phyloP scores from a whole-genome alignment of 2,888 invertebrate genomes.

The Cheilosia variabilis region DNA sequence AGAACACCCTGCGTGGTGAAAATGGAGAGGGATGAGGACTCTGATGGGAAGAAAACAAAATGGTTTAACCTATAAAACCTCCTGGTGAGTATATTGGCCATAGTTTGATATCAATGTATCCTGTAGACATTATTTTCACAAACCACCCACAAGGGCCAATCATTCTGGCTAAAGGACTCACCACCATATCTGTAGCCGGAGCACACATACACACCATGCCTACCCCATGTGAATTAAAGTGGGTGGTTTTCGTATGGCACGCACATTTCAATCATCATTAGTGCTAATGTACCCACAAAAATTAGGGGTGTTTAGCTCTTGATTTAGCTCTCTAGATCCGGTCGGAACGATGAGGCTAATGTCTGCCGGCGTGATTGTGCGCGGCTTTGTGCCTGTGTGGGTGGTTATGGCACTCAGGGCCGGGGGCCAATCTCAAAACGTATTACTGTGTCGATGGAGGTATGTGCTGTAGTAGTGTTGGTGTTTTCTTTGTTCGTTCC shows the following conservation, averaged over 20 bases:
- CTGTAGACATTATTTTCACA: conserved; percentile 43
- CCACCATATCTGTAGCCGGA: neutral
- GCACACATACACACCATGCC: conserved; percentile 36
- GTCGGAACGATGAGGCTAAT: conserved; percentile 54
- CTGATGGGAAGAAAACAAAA: conserved; percentile 71
- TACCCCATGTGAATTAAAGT: conserved; percentile 52
- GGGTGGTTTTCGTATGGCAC: conserved; percentile 76
- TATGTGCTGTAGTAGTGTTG: conserved; percentile 58
- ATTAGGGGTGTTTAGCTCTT: conserved; percentile 81
- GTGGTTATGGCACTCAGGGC: conserved; percentile 20
- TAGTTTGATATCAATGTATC: conserved; percentile 62
- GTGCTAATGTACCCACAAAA: conserved; percentile 84
- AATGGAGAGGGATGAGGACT: conserved; percentile 12
- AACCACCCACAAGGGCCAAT: conserved; percentile 63
- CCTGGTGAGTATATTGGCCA: conserved; percentile 60
- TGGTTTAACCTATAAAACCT: conserved; percentile 75
- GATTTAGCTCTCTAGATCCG: conserved; percentile 76
- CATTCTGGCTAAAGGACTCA: conserved; percentile 43
- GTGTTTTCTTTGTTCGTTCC: conserved; percentile 61
- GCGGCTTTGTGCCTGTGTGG: conserved; percentile 46
- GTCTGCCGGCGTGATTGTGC: conserved; percentile 71
- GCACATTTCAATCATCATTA: conserved; percentile 84
- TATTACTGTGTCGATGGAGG: conserved; percentile 38
- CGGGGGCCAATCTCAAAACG: conserved; percentile 53
- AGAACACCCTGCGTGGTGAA: conserved; percentile 28